phyloP scores from a whole-genome alignment of 35 echinoderm and acorn worm species.

The Strongylocentrotus purpuratus region DNA sequence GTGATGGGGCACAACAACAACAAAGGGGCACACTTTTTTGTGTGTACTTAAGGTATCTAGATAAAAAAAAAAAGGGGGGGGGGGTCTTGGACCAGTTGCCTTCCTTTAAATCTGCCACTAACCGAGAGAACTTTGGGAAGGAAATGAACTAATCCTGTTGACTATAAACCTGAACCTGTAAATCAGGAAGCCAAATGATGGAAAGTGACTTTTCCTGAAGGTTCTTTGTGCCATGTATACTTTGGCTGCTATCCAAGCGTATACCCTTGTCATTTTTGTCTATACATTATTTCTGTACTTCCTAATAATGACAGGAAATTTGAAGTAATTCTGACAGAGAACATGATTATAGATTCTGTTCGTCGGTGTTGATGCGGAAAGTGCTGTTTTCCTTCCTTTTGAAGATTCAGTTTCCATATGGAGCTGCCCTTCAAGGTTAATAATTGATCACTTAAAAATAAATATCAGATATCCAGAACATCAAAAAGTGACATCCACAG shows the following conservation, averaged over 20 bases:
- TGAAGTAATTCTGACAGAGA: background rate
- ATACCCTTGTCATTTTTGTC: background rate
- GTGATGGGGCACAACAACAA: too few relatives aligned
- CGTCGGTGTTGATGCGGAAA: background rate
- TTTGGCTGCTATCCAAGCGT: background rate
- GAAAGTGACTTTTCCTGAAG: conserved; percentile 8
- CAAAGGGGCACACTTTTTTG: too few relatives aligned
- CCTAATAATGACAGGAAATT: background rate
- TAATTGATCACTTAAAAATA: background rate
- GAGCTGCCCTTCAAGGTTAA: background rate
- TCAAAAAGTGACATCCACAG: too few relatives aligned
- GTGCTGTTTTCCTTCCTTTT: background rate
- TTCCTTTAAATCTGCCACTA: too few relatives aligned
- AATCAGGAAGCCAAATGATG: background rate
- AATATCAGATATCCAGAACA: background rate
- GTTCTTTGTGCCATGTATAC: background rate
- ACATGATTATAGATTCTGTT: background rate
- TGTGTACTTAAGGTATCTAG: too few relatives aligned
- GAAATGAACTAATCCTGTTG: conserved; percentile 3
- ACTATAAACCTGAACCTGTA: background rate
- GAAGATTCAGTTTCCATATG: background rate
- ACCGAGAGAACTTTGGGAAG: background rate
- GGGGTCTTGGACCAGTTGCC: too few relatives aligned
- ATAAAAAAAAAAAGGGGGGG: too few relatives aligned
- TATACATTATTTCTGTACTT: background rate